phyloP scores from a whole-genome alignment of 2,888 invertebrate species.

The Callinectes sapidus region DNA sequence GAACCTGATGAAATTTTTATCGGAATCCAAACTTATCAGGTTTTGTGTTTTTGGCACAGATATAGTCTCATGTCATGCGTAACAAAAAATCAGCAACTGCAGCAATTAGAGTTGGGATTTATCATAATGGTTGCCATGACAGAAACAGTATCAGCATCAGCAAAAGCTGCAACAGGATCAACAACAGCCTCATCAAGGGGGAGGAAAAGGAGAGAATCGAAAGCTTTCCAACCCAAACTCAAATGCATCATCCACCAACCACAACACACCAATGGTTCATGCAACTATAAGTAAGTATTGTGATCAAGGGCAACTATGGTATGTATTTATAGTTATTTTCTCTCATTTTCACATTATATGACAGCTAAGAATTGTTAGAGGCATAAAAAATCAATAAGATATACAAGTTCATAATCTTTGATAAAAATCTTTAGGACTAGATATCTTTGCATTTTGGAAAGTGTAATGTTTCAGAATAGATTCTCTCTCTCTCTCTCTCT shows the following conservation, averaged over 20 bases:
- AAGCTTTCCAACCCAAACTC: conserved; percentile 58
- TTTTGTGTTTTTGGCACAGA: conserved; percentile 70
- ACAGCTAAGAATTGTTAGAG: not conserved
- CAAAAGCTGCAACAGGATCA: conserved; percentile 57
- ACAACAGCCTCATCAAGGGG: conserved; percentile 55
- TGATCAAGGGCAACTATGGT: not conserved
- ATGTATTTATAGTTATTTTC: not conserved
- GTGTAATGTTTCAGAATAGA: too few species aligned
- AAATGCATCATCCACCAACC: conserved; percentile 48
- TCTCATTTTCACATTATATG: not conserved
- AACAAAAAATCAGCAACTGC: conserved; percentile 64
- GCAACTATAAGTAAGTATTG: conserved; percentile 62
- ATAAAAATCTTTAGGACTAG: too few species aligned
- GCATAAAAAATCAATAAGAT: not conserved
- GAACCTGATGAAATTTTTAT: conserved; percentile 57
- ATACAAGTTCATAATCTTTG: too few species aligned
- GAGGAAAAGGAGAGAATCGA: conserved; percentile 63
- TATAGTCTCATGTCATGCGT: conserved; percentile 69
- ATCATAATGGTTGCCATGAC: conserved; percentile 70
- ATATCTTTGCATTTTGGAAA: too few species aligned
- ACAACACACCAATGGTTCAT: conserved; percentile 48
- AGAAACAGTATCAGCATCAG: conserved; percentile 66
- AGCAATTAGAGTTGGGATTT: conserved; percentile 68
- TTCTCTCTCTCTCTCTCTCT: too few species aligned
- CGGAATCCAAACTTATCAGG: conserved; percentile 66